Conservation (phyloP, 2,888 invertebrate genomes). For the Ellobium chinense region DNA sequence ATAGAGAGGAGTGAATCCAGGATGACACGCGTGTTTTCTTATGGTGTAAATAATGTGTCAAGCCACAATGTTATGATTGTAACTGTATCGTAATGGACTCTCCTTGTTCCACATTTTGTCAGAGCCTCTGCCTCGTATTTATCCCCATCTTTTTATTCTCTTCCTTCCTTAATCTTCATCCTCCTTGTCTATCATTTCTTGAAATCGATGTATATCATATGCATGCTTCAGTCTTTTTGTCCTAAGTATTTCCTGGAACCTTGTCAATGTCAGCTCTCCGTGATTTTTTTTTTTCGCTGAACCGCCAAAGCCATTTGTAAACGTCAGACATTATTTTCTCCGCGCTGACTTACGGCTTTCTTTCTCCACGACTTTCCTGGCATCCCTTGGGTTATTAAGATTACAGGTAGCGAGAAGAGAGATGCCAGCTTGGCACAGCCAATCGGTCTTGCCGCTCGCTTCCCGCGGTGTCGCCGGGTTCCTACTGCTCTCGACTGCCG, state of each 20-base stretch:
- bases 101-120: too few relatives aligned
- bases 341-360: neutral
- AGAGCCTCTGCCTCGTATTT: neutral
- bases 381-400: conserved; percentile 20
- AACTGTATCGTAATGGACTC: too few relatives aligned
- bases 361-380: neutral
- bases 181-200: neutral
- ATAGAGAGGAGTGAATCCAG: too few relatives aligned
- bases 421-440: conserved; percentile 7
- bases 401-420: conserved; percentile 19
- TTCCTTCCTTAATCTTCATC: neutral
- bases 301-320: conserved; percentile 1
- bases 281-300: neutral
- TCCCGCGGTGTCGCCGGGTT: neutral
- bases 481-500: neutral
- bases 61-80: too few relatives aligned
- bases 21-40: too few relatives aligned
- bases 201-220: too few relatives aligned
- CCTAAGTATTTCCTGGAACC: too few relatives aligned
- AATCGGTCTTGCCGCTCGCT: conserved; percentile 11
- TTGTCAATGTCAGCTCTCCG: too few relatives aligned
- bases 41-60: too few relatives aligned
- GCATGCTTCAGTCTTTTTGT: too few relatives aligned
- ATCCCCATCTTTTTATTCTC: neutral
- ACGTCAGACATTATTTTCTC: conserved; percentile 7